Evolutionary conservation across 1,140 invertebrate species (phyloP).

Genomic region (Achatina immaculata): DNA sequence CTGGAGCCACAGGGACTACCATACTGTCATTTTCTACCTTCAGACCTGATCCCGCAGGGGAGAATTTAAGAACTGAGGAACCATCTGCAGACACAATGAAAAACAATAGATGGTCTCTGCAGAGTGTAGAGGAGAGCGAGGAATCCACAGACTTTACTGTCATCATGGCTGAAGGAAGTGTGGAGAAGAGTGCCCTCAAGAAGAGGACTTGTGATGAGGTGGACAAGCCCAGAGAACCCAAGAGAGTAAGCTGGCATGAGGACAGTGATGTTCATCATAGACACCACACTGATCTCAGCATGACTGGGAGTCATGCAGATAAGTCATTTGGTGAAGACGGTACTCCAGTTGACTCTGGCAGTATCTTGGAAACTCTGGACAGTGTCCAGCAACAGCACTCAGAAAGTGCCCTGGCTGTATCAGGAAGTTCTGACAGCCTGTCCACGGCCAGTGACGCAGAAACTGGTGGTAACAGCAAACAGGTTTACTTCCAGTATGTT

Average conservation of each 20-base stretch:
- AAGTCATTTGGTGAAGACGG: conserved; percentile 39
- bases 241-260: conserved; percentile 59
- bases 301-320: conserved; percentile 44
- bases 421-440: conserved; percentile 36
- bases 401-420: conserved; percentile 46
- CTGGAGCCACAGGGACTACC: not conserved
- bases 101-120: conserved; percentile 14
- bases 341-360: conserved; percentile 45
- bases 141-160: conserved; percentile 6
- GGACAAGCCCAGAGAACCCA: conserved; percentile 42
- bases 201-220: not conserved
- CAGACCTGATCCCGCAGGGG: conserved; percentile 41
- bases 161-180: conserved; percentile 26
- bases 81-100: not conserved
- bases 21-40: conserved; percentile 47
- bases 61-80: not conserved
- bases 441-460: conserved; percentile 38
- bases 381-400: conserved; percentile 39
- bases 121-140: not conserved
- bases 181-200: conserved; percentile 33
- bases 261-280: conserved; percentile 42
- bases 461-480: conserved; percentile 41
- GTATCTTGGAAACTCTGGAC: conserved; percentile 53
- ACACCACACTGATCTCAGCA: conserved; percentile 45
- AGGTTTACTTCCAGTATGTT: conserved; percentile 47